Percentiles rank a stretch among this genome's conserved stretches.
These are phyloP conservation scores for Caloenas nicobarica DNA, from an alignment of 2,113 vertebrate genomes.

Conservation along the genomic window DNA sequence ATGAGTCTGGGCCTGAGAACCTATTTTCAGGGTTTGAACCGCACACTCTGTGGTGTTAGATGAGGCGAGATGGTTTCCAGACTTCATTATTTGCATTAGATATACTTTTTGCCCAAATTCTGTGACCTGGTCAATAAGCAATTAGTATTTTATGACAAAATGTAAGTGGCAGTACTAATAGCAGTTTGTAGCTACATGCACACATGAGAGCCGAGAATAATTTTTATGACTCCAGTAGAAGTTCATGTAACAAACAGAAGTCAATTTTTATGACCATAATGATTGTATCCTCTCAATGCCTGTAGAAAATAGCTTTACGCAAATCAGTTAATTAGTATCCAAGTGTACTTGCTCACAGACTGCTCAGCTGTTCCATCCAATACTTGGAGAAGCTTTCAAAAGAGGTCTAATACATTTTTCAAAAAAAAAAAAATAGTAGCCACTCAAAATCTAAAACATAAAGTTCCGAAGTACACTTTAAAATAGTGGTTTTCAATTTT, in stretches of 20 bases:
- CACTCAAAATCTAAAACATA: neutral
- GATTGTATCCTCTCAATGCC: slow-evolving; percentile 71
- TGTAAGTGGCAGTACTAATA: slow-evolving; percentile 64
- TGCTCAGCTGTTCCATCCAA: slow-evolving; percentile 49
- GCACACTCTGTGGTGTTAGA: accelerated
- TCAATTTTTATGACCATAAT: slow-evolving; percentile 77
- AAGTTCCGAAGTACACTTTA: slow-evolving; percentile 5
- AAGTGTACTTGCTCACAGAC: slow-evolving; percentile 56
- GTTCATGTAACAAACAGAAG: slow-evolving; percentile 72
- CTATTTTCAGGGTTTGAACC: neutral
- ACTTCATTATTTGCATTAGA: slow-evolving; percentile 46
- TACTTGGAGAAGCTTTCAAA: slow-evolving; percentile 14
- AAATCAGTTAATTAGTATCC: slow-evolving; percentile 69
- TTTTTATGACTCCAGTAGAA: slow-evolving; percentile 73
- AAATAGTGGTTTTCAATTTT: neutral
- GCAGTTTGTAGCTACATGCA: slow-evolving; percentile 65
- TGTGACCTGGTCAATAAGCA: slow-evolving; percentile 78
- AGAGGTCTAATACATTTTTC: neutral
- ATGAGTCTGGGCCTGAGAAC: neutral
- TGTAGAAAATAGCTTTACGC: slow-evolving; percentile 73
- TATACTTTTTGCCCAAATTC: slow-evolving; percentile 64
- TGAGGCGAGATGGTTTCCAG: neutral
- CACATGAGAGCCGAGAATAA: slow-evolving; percentile 63
- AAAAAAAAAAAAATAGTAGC: neutral
- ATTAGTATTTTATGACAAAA: slow-evolving; percentile 83